Conservation (phyloP, 2,113 vertebrate genomes). For the rat (Rattus norvegicus) region GRCr8 NC_086020.1:67528001-67528500, state of each 20-base stretch:
- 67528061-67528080: neutral
- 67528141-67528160: neutral
- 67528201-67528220: neutral
- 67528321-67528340: neutral
- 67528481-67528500: neutral
- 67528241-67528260: neutral
- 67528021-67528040: neutral
- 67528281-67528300: neutral
- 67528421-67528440: neutral
- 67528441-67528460: neutral
- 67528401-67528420: neutral
- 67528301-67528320: neutral
- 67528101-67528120: neutral
- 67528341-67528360: neutral
- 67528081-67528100: neutral
- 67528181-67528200: neutral
- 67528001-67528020: neutral
- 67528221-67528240: neutral
- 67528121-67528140: neutral
- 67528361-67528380: neutral
- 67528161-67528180: neutral
- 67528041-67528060: neutral
- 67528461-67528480: neutral
- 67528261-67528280: accelerated
- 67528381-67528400: neutral